Conservation (phyloP, 2,797 vertebrate genomes). For the Bryconaethiops microstoma region DNA sequence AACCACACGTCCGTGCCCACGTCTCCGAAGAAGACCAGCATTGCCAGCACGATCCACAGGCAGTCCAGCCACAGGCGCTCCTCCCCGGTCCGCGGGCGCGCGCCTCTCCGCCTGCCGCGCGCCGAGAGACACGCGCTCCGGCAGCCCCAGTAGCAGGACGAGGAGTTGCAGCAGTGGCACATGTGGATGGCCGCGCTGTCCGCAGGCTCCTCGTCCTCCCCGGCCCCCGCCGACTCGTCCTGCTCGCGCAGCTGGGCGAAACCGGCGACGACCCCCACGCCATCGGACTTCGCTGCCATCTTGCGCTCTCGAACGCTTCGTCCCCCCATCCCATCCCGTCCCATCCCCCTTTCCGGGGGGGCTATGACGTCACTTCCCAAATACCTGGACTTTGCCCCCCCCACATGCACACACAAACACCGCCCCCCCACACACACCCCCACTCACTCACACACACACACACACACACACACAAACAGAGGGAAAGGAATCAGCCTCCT, state of each 20-base stretch:
- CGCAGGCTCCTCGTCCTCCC: slow-evolving; percentile 79
- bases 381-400: slow-evolving; percentile 63
- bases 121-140: slow-evolving; percentile 90
- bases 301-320: slow-evolving; percentile 80
- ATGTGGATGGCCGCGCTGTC: slow-evolving; percentile 95
- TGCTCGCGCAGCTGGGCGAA: slow-evolving; percentile 94
- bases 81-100: slow-evolving; percentile 65
- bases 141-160: slow-evolving; percentile 98
- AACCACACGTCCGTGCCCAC: slow-evolving; percentile 96
- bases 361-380: slow-evolving; percentile 78
- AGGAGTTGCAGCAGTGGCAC: slow-evolving; percentile 96
- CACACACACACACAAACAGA: background rate
- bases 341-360: slow-evolving; percentile 66
- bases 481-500: slow-evolving; percentile 13
- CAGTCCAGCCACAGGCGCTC: slow-evolving; percentile 97
- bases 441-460: too few species aligned
- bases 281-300: slow-evolving; percentile 91
- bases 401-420: too few species aligned
- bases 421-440: background rate
- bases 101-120: slow-evolving; percentile 72
- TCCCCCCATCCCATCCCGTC: slow-evolving; percentile 60
- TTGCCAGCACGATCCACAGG: slow-evolving; percentile 95
- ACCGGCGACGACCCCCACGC: slow-evolving; percentile 82
- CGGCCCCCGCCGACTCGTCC: slow-evolving; percentile 77
- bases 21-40: slow-evolving; percentile 96